Percentiles rank a stretch among this genome's conserved stretches.
Conservation (phyloP, 2,113 vertebrate genomes). For the Calcarius ornatus region DNA sequence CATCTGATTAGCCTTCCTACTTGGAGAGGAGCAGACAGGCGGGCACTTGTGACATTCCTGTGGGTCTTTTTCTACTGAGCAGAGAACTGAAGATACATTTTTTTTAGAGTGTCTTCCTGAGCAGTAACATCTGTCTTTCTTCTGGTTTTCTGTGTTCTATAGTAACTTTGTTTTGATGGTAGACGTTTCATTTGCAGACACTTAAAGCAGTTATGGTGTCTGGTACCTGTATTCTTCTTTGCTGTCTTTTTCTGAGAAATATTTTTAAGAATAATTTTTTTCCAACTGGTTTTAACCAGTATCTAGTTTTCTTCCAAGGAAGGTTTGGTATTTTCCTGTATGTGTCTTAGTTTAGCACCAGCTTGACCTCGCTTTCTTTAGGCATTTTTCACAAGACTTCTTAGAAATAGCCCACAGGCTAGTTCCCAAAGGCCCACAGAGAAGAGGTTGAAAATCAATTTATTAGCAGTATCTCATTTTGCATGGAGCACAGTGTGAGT, state of each 20-base stretch:
- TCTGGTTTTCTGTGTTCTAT: neutral
- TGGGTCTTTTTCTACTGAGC: neutral
- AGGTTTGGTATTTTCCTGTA: neutral
- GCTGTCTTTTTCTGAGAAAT: neutral
- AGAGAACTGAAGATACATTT: neutral
- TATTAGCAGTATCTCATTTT: neutral
- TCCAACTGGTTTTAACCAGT: neutral
- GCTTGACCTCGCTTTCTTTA: neutral
- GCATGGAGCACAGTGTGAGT: neutral
- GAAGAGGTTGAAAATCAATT: neutral
- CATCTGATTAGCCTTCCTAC: neutral
- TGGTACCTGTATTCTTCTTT: neutral
- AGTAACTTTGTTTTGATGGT: neutral
- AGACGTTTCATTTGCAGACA: neutral
- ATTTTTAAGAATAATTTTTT: neutral
- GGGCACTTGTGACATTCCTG: fast-evolving
- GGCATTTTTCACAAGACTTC: neutral
- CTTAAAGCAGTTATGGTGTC: neutral
- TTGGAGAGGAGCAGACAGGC: neutral
- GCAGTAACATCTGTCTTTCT: neutral
- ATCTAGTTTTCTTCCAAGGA: neutral
- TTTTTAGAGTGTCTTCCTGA: neutral
- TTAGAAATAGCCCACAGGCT: neutral
- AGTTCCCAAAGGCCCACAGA: neutral
- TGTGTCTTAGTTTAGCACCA: neutral